Conservation (phyloP, 1,140 invertebrate species). For the Lycorma delicatula region DNA sequence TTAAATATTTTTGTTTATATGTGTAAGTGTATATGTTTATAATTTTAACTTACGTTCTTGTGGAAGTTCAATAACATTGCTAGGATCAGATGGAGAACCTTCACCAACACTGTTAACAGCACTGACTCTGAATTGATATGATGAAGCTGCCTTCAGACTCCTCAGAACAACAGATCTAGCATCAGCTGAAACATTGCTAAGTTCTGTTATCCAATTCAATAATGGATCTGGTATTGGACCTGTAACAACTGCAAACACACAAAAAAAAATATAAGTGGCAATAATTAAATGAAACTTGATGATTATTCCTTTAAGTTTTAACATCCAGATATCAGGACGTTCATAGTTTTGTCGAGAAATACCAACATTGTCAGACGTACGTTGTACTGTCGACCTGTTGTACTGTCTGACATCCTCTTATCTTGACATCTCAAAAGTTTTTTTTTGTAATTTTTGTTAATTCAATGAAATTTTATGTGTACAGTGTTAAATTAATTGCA, state of each 20-base stretch:
- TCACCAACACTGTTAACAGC: conserved; percentile 94
- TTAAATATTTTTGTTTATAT: too few relatives aligned
- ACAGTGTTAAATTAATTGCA: too few relatives aligned
- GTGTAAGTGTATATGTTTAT: too few relatives aligned
- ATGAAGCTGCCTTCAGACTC: conserved; percentile 85
- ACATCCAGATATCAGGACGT: not conserved
- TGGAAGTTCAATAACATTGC: conserved; percentile 77
- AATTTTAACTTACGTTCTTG: conserved; percentile 76
- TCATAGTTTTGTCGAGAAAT: too few relatives aligned
- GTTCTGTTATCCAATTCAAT: conserved; percentile 80
- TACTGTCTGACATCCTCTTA: too few relatives aligned
- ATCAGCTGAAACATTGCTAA: conserved; percentile 73
- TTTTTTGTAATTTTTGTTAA: too few relatives aligned
- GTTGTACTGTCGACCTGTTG: too few relatives aligned
- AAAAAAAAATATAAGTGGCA: too few relatives aligned
- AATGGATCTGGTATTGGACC: conserved; percentile 71
- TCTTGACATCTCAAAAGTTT: too few relatives aligned
- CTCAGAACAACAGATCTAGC: conserved; percentile 70
- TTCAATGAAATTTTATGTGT: too few relatives aligned
- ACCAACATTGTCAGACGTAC: too few relatives aligned
- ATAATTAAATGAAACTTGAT: not conserved
- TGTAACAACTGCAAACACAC: conserved; percentile 37
- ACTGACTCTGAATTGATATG: conserved; percentile 92
- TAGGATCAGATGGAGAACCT: conserved; percentile 79
- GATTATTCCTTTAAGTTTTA: not conserved